These are phyloP conservation scores for Calcarius ornatus DNA, from an alignment of 2,113 vertebrate genomes.

Conservation along the genomic window DNA sequence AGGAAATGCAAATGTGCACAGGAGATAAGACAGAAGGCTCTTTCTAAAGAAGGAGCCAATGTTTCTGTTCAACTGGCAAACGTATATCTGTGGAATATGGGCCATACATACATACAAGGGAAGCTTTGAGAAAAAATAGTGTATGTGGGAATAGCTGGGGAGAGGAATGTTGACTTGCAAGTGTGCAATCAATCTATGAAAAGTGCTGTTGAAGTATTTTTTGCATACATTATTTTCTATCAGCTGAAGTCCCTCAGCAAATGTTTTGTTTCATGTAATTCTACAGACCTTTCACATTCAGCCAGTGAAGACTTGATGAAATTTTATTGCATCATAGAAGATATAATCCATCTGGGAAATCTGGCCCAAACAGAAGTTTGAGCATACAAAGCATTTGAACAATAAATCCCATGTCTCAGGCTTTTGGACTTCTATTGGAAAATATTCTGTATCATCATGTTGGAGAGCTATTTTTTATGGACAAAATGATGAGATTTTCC, in stretches of 20 bases:
- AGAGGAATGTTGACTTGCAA: not conserved
- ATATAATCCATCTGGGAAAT: not conserved
- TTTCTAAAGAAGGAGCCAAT: not conserved
- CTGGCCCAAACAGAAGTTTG: not conserved
- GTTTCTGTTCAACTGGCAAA: not conserved
- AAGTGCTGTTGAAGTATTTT: not conserved
- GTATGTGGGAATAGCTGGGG: not conserved
- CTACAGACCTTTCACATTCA: not conserved
- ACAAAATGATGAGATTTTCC: not conserved
- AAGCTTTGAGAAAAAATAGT: not conserved
- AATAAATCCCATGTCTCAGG: not conserved
- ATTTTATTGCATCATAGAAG: not conserved
- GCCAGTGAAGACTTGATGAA: not conserved
- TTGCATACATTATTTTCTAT: not conserved
- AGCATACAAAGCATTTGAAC: not conserved
- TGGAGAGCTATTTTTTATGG: not conserved
- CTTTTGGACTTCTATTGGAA: not conserved
- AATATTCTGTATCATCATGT: not conserved
- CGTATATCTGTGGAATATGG: not conserved
- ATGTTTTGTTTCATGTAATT: not conserved
- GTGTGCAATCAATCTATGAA: not conserved
- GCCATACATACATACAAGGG: accelerated
- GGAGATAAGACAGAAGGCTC: not conserved
- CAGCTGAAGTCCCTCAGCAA: not conserved
- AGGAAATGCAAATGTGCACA: not conserved